Base-by-base conservation (phyloP, 2,888 invertebrate species). In the Lepeophtheirus nordmannii region DNA sequence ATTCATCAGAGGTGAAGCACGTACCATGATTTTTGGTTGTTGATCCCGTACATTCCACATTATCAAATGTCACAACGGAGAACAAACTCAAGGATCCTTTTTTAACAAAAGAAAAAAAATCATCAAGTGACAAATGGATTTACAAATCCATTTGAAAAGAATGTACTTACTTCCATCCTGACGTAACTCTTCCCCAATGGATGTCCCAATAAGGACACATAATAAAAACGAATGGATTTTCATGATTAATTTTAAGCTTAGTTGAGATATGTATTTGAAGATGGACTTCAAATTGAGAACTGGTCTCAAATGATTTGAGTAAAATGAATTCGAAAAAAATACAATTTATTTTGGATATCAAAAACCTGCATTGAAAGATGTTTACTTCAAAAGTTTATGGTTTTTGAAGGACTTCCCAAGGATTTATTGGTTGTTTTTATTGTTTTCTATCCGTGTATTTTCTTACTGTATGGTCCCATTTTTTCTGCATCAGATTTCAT, bases 351-450 rank as follows among this genome's bases (percentile, higher is more conserved):
- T 5, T 46, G 3, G n/a, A n/a, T 5, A 14, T 46, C 17, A n/a
- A 46, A 46, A 46, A 46, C 53, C 53, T 46, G 53, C 53, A 46
- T 46, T 46, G 53, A 46, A 46, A 46, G 30, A 30, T 30, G 30
- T 30, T 30, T 30, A 30, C 30, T 30, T 30, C 30, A 30, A 30
- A 30, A 30, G 30, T 30, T 30, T 30, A 30, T 30, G 53, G 14
- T 46, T 46, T 46, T 46, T 46, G 53, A 46, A 46, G 53, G 53
- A n/a, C 53, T 3, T 5, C 17, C n/a, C 17, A 46, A 17, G 53
- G 53, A 46, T 46, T n/a, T 46, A n/a, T n/a, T 46, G 17, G 53
- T n/a, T 46, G 53, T 46, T 46, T n/a, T n/a, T n/a, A n/a, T n/a
- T n/a, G 5, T n/a, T 17, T 14, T 46, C 8, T 46, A 5, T 3